A percentile compares a stretch with the other conserved stretches of the same genome.
Evolutionary conservation across 30 jellyfish, hydroid and myxozoan species (phyloP).

Genomic region (Turritopsis dohrnii): DNA sequence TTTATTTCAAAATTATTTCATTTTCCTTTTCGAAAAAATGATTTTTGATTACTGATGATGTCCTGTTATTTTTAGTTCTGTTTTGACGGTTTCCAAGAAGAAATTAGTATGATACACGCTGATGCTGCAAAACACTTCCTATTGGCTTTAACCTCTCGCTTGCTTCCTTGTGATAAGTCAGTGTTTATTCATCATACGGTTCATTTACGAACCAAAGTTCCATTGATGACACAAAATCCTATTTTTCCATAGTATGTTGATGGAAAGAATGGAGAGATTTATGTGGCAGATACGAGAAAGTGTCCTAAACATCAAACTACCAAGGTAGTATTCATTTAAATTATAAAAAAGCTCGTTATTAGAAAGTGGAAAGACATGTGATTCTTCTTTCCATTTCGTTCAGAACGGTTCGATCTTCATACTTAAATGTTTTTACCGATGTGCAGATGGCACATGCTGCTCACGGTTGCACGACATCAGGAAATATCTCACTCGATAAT

Average conservation of each 20-base stretch:
- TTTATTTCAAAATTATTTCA: too few species aligned
- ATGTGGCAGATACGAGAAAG: constrained; percentile 9
- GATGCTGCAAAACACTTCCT: not conserved
- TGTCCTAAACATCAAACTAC: not conserved
- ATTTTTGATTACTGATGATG: not conserved
- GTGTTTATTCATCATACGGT: not conserved
- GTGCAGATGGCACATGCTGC: not conserved
- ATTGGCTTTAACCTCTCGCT: not conserved
- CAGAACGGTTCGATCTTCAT: not conserved
- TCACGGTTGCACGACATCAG: not conserved
- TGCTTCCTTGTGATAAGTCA: constrained; percentile 13
- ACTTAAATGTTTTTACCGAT: not conserved
- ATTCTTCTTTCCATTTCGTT: not conserved
- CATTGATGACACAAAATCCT: not conserved
- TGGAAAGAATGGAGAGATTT: not conserved
- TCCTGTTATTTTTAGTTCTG: not conserved
- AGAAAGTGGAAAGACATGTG: too few species aligned
- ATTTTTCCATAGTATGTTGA: not conserved
- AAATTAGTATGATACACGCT: not conserved
- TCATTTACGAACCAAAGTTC: not conserved
- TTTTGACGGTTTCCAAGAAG: not conserved
- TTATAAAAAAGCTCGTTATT: too few species aligned
- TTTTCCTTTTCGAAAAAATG: not conserved
- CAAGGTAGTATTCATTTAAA: not conserved
- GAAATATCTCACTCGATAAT: not conserved